Base-by-base conservation (phyloP, 2,113 vertebrate species). In the Pygoscelis antarcticus region DNA sequence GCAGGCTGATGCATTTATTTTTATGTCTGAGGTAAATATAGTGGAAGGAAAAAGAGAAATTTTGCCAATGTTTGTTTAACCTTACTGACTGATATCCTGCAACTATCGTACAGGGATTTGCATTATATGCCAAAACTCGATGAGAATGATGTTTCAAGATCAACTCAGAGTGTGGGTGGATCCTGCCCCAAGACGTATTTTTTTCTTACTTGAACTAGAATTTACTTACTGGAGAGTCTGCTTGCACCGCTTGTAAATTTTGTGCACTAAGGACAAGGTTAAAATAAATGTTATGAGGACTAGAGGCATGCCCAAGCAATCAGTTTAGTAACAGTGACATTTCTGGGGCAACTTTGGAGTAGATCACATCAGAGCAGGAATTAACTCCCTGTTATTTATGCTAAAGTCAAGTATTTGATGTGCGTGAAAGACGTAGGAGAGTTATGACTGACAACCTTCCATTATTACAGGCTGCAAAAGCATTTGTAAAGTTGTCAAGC, bases 21-120 rank as follows among this genome's bases (percentile, higher is more conserved):
- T 78, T 38, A 9, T 29, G 60, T 38, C 94, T 92, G 92, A 93
- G 86, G 77, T 68, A 64, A 84, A 79, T 77, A 38, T 3, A 76
- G 49, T 81, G 72, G 72, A 92, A 93, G 77, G 61, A 65, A 60
- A 89, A 92, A 72, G 55, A 51, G 60, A 79, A 75, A 11, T 19
- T 55, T 61, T 91, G 96, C 96, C 95, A 93, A 52, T 87, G 80
- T 95, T 92, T 94, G 86, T 93, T 94, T 94, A 95, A 77, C 94
- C 89, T 95, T 25, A 20, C 69, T 95, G 81, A 79, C 91, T 94
- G 92, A 95, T 82, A 87, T 44, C 72, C 94, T 93, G 88, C 86
- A 89, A 91, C 79, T 52, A 23, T 64, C 3, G 40, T 30, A 57
- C 83, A 20, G 93, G 93, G 96, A 93, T 87, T 96, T 95, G 57